A percentile compares a stretch with the other conserved stretches of the same genome.
Conservation (phyloP, 2,797 vertebrate species). For the Sphaeramia orbicularis region DNA sequence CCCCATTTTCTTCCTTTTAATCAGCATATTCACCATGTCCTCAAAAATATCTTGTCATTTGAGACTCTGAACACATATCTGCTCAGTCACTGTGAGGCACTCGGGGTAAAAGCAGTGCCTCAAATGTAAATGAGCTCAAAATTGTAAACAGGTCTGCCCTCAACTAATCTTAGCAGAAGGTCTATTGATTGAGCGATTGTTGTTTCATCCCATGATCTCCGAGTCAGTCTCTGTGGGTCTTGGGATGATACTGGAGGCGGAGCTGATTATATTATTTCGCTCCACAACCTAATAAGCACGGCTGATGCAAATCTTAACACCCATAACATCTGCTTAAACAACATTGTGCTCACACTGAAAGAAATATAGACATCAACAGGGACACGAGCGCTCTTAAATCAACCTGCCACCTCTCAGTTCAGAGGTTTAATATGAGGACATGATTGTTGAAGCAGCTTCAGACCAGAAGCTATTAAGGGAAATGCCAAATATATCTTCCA, state of each 20-base stretch:
- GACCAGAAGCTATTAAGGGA: constrained; percentile 31
- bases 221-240: constrained; percentile 29
- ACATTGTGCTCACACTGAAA: constrained; percentile 13
- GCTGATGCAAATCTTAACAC: constrained; percentile 59
- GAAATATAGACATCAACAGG: constrained; percentile 36
- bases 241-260: constrained; percentile 11
- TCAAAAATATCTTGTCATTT: constrained; percentile 14
- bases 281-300: constrained; percentile 48
- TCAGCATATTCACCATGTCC: neutral
- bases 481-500: constrained; percentile 44
- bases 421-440: constrained; percentile 26
- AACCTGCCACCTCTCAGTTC: constrained; percentile 10
- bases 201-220: constrained; percentile 45
- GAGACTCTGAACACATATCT: constrained; percentile 43
- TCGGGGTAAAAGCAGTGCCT: constrained; percentile 32
- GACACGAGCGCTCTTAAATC: constrained; percentile 32
- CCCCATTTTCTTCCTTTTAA: constrained; percentile 2
- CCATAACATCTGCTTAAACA: constrained; percentile 35
- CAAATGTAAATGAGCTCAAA: constrained; percentile 60
- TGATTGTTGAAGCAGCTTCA: constrained; percentile 18
- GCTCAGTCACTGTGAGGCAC: constrained; percentile 33
- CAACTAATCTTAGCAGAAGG: constrained; percentile 42
- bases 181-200: constrained; percentile 45
- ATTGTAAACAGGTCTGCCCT: constrained; percentile 39
- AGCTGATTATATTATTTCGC: constrained; percentile 57